Evolutionary conservation across 2,797 vertebrate species (phyloP), one percentile per base, ranked within the genome.

Genomic region (Menidia menidia): DNA sequence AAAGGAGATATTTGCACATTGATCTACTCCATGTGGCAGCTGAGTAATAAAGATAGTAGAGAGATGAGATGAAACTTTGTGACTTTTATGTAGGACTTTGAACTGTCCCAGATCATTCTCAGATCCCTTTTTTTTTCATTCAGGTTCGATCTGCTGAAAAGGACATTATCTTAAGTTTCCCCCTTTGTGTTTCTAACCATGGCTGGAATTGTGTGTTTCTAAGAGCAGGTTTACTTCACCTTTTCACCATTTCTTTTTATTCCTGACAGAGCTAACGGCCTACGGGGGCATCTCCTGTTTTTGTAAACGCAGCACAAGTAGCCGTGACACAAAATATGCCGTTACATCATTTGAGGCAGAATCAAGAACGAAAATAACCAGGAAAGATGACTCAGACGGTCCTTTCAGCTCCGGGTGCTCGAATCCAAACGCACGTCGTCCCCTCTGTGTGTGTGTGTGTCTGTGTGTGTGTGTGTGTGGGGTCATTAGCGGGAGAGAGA

Each of bases 1-100:
- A 81, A 87, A 70, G 87, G 92, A 95, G 73, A 89, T 89, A 95
- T 97, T 95, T 99, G 97, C 97, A 98, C 97, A 98, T 96, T 88
- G 94, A 95, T 93, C 93, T 92, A 93, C 94, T 95, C 94, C 84
- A 94, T 90, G 90, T 95, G 97, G 97, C 98, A 99, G 97, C 97
- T 98, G 96, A 96, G 94, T 94, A 93, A 95, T 86, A 82, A 77
- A 79, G 52, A 81, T 69, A 73, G 50, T 56, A 68, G 70, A 76
- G 68, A 73, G 72, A 65, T 62, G 18, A 58, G 32, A 73, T 45
- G 35, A 76, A 83, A 81, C 68, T 68, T 87, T 55, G 30, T 73
- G 56, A 53, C 55, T 84, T 79, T 75, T 80, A 32, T 80, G 41
- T 71, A 77, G 70, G 59, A 78, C 76, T 79, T 86, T 82, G 30